Percentiles rank a stretch among this genome's conserved stretches.
phyloP scores from a whole-genome alignment of 2,797 vertebrate species.

The Notamacropus eugenii region DNA sequence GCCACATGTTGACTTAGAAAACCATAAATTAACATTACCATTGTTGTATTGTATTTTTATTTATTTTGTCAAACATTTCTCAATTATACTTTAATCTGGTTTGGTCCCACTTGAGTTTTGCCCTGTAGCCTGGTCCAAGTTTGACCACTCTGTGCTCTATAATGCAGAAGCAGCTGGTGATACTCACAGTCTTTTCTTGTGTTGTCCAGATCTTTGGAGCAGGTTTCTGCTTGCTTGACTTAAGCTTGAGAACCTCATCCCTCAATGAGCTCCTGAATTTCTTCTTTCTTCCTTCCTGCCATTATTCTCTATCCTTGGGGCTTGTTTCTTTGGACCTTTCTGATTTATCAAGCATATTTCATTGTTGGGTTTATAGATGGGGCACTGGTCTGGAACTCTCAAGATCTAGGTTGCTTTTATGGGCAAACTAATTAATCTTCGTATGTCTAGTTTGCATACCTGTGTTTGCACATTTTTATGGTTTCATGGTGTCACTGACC shows the following conservation, averaged over 20 bases:
- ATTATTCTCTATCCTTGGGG: background rate
- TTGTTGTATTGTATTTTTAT: background rate
- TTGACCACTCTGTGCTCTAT: background rate
- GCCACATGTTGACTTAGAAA: background rate
- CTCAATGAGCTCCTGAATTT: background rate
- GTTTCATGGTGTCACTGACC: background rate
- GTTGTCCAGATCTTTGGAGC: background rate
- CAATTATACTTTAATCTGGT: background rate
- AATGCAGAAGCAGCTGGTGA: background rate
- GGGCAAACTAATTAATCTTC: background rate
- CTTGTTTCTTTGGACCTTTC: background rate
- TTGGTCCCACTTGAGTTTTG: background rate
- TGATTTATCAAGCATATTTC: background rate
- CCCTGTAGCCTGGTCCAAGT: background rate
- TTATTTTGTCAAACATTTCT: background rate
- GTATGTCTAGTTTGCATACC: background rate
- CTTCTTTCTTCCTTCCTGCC: background rate
- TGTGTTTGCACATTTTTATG: background rate
- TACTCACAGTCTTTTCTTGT: background rate
- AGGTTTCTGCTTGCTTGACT: background rate
- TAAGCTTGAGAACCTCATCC: background rate
- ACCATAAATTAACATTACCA: background rate
- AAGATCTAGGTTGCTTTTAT: background rate
- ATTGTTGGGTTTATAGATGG: background rate
- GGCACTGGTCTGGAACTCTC: background rate